Evolutionary conservation across 1,140 invertebrate genomes (phyloP).

Genomic region (Temnothorax longispinosus): DNA sequence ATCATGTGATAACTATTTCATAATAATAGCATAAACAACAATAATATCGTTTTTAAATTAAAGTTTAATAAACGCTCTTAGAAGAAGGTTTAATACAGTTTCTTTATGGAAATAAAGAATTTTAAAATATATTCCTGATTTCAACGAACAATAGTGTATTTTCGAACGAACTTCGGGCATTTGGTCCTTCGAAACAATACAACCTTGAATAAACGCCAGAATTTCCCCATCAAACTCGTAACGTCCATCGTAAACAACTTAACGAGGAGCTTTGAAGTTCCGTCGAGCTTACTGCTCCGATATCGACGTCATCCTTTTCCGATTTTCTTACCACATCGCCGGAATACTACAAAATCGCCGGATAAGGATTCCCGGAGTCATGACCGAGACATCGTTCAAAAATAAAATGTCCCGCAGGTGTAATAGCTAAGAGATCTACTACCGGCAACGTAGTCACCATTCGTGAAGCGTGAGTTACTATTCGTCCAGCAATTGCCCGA

Average conservation of each 20-base stretch:
- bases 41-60: constrained; percentile 2
- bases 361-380: constrained; percentile 73
- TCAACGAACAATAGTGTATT: not conserved
- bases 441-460: constrained; percentile 33
- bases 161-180: not conserved
- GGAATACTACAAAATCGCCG: constrained; percentile 28
- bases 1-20: not conserved
- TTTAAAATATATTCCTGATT: not conserved
- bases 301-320: not conserved
- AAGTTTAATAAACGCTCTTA: not conserved
- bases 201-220: not conserved
- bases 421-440: constrained; percentile 69
- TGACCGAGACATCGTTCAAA: constrained; percentile 75
- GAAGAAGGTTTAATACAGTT: not conserved
- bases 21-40: not conserved
- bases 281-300: not conserved
- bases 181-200: not conserved
- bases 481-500: constrained; percentile 39
- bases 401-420: constrained; percentile 74
- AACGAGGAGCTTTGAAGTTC: not conserved
- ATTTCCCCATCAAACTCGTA: constrained; percentile 11
- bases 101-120: not conserved
- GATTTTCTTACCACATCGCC: not conserved
- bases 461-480: constrained; percentile 37
- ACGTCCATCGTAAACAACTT: constrained; percentile 34